Conservation (phyloP, 2,113 vertebrate species). For the Apistogramma diplotaenia region DNA sequence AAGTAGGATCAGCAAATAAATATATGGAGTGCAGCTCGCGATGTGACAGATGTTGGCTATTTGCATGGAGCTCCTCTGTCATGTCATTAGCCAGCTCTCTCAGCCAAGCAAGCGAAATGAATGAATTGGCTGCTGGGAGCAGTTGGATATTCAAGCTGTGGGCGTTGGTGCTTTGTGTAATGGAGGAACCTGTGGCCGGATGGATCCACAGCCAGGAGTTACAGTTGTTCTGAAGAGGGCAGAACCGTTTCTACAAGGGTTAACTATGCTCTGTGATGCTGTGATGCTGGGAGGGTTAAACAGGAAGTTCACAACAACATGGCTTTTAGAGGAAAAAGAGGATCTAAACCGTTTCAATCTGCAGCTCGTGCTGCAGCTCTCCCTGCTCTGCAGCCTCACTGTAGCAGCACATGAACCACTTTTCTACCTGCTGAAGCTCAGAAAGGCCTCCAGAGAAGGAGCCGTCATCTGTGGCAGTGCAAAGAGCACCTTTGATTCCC, state of each 20-base stretch:
- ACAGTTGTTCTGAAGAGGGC: background rate
- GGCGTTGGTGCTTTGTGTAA: constrained; percentile 28
- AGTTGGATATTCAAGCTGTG: background rate
- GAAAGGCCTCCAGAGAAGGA: too few relatives aligned
- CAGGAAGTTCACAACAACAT: background rate
- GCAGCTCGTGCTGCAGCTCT: background rate
- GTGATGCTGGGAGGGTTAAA: too few relatives aligned
- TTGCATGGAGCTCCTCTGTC: constrained; percentile 74
- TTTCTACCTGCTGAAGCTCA: background rate
- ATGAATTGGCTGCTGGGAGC: constrained; percentile 39
- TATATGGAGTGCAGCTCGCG: constrained; percentile 64
- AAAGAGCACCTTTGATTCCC: too few relatives aligned
- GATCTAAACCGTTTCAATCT: background rate
- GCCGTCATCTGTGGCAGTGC: too few relatives aligned
- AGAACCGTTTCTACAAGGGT: too few relatives aligned
- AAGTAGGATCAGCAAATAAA: constrained; percentile 81
- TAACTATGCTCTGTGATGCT: background rate
- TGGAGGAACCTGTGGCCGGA: background rate
- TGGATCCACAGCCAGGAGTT: background rate
- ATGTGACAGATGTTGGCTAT: constrained; percentile 74
- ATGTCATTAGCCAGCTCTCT: constrained; percentile 70
- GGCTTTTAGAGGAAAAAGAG: background rate
- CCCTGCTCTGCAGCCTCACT: background rate
- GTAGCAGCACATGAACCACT: background rate
- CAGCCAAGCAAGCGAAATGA: constrained; percentile 57